Percentiles rank a stretch among this genome's conserved stretches.
Evolutionary conservation across 2,888 invertebrate species (phyloP).

Genomic region (Drosophila algonquin): DNA sequence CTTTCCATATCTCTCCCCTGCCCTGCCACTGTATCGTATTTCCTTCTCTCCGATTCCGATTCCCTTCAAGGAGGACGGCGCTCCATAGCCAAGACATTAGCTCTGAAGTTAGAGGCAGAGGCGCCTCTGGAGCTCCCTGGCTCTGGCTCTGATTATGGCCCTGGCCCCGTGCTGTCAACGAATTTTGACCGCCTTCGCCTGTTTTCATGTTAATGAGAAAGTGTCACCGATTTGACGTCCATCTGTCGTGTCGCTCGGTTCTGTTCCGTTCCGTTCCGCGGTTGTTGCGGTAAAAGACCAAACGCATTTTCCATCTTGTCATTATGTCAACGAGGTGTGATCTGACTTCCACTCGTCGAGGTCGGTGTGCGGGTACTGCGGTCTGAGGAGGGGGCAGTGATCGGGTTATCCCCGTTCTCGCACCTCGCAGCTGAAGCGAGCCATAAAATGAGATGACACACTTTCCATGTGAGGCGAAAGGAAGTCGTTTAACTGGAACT

Average conservation of each 20-base stretch:
- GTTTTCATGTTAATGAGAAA: slow-evolving; percentile 68
- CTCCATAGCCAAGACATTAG: slow-evolving; percentile 59
- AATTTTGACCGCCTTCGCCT: slow-evolving; percentile 48
- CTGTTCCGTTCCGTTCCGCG: not conserved
- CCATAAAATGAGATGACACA: slow-evolving; percentile 29
- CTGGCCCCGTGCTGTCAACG: slow-evolving; percentile 18
- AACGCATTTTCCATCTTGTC: slow-evolving; percentile 64
- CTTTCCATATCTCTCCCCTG: slow-evolving; percentile 39
- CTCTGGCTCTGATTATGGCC: not conserved
- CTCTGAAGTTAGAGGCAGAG: slow-evolving; percentile 48
- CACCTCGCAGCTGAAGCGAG: slow-evolving; percentile 8
- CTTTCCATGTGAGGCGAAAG: slow-evolving; percentile 26
- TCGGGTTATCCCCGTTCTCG: not conserved
- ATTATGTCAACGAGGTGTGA: slow-evolving; percentile 48
- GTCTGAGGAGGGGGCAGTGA: slow-evolving; percentile 14
- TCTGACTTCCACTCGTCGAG: slow-evolving; percentile 8
- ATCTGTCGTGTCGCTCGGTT: not conserved
- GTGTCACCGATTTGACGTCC: slow-evolving; percentile 71
- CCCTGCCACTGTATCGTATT: slow-evolving; percentile 31
- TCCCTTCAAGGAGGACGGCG: slow-evolving; percentile 8
- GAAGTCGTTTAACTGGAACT: slow-evolving; percentile 30
- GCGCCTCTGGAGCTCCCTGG: slow-evolving; percentile 44
- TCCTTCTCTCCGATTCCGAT: slow-evolving; percentile 18
- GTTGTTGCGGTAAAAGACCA: slow-evolving; percentile 59
- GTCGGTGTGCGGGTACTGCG: not conserved